These are phyloP conservation scores for Abrostola triplasia DNA, from an alignment of 2,888 invertebrate genomes.

Conservation along the genomic window DNA sequence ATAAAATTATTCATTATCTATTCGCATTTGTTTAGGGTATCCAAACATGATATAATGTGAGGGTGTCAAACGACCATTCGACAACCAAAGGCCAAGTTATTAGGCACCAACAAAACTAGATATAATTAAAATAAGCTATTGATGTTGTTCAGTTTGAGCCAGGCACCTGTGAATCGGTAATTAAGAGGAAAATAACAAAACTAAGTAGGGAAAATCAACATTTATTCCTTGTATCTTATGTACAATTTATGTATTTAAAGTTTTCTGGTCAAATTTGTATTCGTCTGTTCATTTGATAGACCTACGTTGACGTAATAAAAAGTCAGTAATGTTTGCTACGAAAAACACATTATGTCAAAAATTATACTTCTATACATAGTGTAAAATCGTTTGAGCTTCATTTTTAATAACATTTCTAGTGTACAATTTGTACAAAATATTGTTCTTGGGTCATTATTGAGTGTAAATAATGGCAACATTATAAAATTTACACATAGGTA, in stretches of 20 bases:
- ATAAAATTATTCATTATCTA: no score
- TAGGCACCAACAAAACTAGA: no score
- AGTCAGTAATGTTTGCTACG: constrained; percentile 9
- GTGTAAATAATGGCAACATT: neutral
- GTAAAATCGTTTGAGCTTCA: neutral
- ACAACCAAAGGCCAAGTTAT: no score
- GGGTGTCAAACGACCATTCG: no score
- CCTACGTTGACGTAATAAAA: constrained; percentile 7
- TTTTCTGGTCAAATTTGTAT: constrained; percentile 30
- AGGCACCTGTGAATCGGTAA: neutral
- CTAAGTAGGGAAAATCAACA: constrained; percentile 11
- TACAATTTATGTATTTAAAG: constrained; percentile 49
- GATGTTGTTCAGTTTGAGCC: no score
- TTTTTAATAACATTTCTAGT: neutral
- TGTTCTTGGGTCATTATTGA: neutral
- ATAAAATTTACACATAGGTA: no score
- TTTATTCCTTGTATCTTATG: constrained; percentile 39
- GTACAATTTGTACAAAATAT: neutral
- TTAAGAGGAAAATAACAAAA: constrained; percentile 10
- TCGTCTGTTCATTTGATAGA: constrained; percentile 41
- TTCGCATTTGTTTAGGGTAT: no score
- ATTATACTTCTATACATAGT: neutral
- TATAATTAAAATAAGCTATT: no score
- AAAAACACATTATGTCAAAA: constrained; percentile 36
- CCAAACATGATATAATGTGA: no score